A percentile compares a stretch with the other conserved stretches of the same genome.
Evolutionary conservation across 2,888 invertebrate species (phyloP).

Genomic region (Polia nebulosa): DNA sequence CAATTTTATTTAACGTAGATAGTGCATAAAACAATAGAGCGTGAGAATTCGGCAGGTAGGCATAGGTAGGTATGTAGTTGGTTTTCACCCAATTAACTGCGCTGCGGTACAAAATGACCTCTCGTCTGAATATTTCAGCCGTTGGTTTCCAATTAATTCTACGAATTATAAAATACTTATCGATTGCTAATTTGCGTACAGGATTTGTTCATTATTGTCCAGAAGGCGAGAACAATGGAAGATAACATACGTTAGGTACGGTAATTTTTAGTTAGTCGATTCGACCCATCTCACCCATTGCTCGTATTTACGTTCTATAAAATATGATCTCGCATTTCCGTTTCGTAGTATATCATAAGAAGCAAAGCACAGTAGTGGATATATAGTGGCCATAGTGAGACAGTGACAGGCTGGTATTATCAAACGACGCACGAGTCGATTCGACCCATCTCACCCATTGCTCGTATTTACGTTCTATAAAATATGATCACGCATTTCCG

Average conservation of each 20-base stretch:
- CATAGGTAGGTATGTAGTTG: constrained; percentile 64
- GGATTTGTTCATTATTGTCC: constrained; percentile 13
- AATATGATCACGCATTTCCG: no score
- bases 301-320: no score
- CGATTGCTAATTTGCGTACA: constrained; percentile 24
- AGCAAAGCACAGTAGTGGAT: no score
- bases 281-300: no score
- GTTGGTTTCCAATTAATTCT: constrained; percentile 58
- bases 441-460: no score
- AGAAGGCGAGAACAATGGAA: no score
- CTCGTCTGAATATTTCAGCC: constrained; percentile 55
- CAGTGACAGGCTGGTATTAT: not conserved
- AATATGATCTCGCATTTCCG: no score
- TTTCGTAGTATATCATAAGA: no score
- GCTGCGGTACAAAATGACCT: constrained; percentile 66
- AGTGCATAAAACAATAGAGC: constrained; percentile 58
- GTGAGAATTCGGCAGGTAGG: constrained; percentile 61
- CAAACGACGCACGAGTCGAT: no score
- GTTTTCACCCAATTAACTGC: constrained; percentile 74
- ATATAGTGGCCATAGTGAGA: not conserved
- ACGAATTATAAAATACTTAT: constrained; percentile 46
- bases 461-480: no score
- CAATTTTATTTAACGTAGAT: constrained; percentile 29
- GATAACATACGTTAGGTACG: no score
- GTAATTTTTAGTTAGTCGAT: no score